phyloP scores from a whole-genome alignment of 2,888 invertebrate genomes.

The Plebejus argus region DNA sequence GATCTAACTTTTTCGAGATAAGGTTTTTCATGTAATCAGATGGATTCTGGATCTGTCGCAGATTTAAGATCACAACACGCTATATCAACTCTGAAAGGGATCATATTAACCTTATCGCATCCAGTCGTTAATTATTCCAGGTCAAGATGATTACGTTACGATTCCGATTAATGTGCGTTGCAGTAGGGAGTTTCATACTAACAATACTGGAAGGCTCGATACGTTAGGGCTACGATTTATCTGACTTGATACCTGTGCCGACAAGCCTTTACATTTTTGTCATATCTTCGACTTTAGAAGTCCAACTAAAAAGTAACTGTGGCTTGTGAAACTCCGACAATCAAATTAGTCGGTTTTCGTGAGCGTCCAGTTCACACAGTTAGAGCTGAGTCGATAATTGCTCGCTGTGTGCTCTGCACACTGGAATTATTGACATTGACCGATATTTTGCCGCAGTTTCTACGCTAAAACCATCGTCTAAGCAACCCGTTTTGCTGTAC shows the following conservation, averaged over 20 bases:
- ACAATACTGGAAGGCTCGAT: neutral
- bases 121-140: no score
- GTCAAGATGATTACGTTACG: neutral
- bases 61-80: no score
- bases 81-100: no score
- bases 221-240: neutral
- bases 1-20: neutral
- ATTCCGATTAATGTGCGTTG: neutral
- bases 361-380: slow-evolving; percentile 62
- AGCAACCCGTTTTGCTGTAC: neutral
- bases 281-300: slow-evolving; percentile 34
- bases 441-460: slow-evolving; percentile 34
- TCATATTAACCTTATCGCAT: no score
- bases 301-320: slow-evolving; percentile 47
- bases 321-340: slow-evolving; percentile 61
- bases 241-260: neutral
- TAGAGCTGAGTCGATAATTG: slow-evolving; percentile 61
- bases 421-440: slow-evolving; percentile 45
- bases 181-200: no score
- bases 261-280: neutral
- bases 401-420: slow-evolving; percentile 35
- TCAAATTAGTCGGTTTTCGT: slow-evolving; percentile 68
- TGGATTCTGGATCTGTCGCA: no score
- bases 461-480: neutral
- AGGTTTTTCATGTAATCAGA: no score